A percentile compares a stretch with the other conserved stretches of the same genome.
phyloP scores from a whole-genome alignment of 2,113 vertebrate genomes.

The Tachuris rubrigastra region DNA sequence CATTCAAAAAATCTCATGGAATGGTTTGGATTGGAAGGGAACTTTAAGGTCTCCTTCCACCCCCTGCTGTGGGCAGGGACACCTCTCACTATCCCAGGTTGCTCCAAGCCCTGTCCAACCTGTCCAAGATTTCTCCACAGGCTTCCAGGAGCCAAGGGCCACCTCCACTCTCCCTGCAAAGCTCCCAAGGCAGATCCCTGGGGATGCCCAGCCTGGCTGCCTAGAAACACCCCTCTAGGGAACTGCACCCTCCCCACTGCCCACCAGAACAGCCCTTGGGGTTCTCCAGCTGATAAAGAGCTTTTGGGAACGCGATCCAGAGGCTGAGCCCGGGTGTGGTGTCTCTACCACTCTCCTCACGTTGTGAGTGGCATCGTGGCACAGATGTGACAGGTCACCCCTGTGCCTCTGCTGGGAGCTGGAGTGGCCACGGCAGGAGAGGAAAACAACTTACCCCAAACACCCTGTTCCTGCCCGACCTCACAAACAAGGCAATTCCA shows the following conservation, averaged over 20 bases:
- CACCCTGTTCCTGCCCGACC: neutral
- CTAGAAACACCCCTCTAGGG: fast-evolving
- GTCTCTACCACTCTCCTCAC: fast-evolving
- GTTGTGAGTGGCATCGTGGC: fast-evolving
- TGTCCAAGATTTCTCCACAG: neutral
- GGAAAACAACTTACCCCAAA: neutral
- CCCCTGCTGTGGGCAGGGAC: neutral
- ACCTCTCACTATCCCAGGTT: neutral
- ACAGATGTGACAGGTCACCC: neutral
- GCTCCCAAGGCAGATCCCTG: neutral
- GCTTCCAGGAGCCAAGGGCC: neutral
- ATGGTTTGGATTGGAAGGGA: neutral
- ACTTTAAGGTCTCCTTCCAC: neutral
- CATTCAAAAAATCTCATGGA: neutral
- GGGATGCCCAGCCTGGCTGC: neutral
- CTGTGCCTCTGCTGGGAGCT: neutral
- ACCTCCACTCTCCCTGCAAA: neutral
- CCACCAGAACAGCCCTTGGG: fast-evolving
- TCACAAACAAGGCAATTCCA: neutral
- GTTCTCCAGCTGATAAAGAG: neutral
- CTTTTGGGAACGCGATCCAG: fast-evolving
- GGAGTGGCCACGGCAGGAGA: neutral
- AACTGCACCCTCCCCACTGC: neutral
- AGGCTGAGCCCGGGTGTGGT: fast-evolving
- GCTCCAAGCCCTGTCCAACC: neutral